Conservation (phyloP, 1,140 invertebrate genomes). For the Chlorops oryzae region DNA sequence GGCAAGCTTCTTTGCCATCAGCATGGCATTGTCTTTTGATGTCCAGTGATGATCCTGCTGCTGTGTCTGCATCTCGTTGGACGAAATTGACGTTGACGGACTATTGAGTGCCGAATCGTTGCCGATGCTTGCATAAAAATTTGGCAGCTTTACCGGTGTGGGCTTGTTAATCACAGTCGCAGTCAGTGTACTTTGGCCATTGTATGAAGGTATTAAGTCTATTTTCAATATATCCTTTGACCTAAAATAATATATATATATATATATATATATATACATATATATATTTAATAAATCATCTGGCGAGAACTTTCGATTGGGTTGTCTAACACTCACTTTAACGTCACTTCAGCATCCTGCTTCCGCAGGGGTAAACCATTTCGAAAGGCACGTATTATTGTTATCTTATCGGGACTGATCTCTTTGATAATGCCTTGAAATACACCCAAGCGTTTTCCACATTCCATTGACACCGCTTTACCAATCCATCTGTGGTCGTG, state of each 20-base stretch:
- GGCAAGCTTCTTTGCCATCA: slow-evolving; percentile 13
- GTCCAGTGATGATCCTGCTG: background rate
- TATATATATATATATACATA: background rate
- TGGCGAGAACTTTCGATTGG: background rate
- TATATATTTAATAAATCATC: background rate
- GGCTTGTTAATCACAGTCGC: slow-evolving; percentile 43
- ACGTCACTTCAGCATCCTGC: slow-evolving; percentile 53
- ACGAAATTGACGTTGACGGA: too few relatives aligned
- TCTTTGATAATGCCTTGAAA: slow-evolving; percentile 71
- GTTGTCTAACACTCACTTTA: slow-evolving; percentile 49
- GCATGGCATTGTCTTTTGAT: background rate
- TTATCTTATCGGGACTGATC: slow-evolving; percentile 65
- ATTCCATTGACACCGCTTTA: slow-evolving; percentile 44
- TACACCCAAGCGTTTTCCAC: slow-evolving; percentile 38
- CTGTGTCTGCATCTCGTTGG: too few relatives aligned
- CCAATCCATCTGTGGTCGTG: too few relatives aligned
- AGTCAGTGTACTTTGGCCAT: slow-evolving; percentile 18
- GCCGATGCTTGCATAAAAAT: slow-evolving; percentile 24
- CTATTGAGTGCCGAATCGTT: too few relatives aligned
- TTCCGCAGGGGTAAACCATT: slow-evolving; percentile 66
- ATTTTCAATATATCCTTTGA: slow-evolving; percentile 32
- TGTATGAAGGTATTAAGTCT: slow-evolving; percentile 31
- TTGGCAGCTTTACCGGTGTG: slow-evolving; percentile 40
- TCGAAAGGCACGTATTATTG: slow-evolving; percentile 68
- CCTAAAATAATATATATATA: background rate